Evolutionary conservation across 2,888 invertebrate genomes (phyloP), one percentile per base, ranked within the genome.

Genomic region (Netelia inedita): DNA sequence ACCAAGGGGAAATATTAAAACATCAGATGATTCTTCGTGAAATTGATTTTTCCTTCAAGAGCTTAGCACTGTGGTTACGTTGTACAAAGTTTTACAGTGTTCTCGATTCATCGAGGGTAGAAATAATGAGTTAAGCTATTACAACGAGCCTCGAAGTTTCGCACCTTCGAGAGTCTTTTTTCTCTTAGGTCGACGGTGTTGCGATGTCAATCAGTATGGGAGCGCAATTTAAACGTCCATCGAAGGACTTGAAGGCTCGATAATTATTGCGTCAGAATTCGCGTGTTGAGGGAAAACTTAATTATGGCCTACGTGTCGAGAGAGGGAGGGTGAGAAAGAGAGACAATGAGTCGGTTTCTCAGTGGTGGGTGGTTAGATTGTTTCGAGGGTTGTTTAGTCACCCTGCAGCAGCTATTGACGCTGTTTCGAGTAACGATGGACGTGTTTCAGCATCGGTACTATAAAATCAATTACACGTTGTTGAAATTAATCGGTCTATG

Each of bases 401-500:
- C n/a, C n/a, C 19, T 19, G 9, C 2, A 19, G 19, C 16, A 16
- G 19, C 57, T 21, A 9, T 16, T 50, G 55, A 53, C 55, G 28
- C n/a, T 9, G 16, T 10, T 35, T 55, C 71, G 11, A 55, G 71
- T 2, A 0, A 41, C 55, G 11, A 71, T 55, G 55, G 71, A 41
- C 35, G 28, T 57, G 3, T 53, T 57, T 55, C 11, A 71, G n/a
- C 55, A 35, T 10, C 71, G 41, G 1, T 55, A 71, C 16, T 71
- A 71, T 10, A 55, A 14, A 19, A 1, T 57, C 1, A 71, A 57
- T 16, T 16, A 41, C 3, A 55, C 35, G 11, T 16, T 55, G 3
- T 9, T 71, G 55, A 16, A n/a, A 3, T 9, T 55, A 2, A 23
- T 23, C 28, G 71, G 71, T 28, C 71, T 35, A 55, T 71, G 71